These are phyloP conservation scores for Hydractinia symbiolongicarpus DNA, from an alignment of 30 jellyfish, hydroid and myxozoan species.

Conservation along the genomic window DNA sequence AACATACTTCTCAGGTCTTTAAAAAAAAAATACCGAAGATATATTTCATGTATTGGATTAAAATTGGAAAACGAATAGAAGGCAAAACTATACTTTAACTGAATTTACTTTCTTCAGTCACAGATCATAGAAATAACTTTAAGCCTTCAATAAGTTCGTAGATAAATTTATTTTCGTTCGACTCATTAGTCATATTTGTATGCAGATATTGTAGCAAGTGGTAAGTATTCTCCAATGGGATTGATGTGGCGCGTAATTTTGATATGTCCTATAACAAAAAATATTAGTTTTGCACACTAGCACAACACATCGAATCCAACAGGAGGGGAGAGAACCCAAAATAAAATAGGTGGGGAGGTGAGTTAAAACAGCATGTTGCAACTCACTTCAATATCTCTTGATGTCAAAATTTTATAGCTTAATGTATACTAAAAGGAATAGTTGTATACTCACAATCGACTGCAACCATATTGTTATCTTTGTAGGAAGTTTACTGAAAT, in stretches of 20 bases:
- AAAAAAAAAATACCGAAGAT: too few species aligned
- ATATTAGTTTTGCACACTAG: not conserved
- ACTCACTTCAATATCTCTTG: too few species aligned
- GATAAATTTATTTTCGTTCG: constrained; percentile 1
- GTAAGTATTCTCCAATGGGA: not conserved
- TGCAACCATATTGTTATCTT: constrained; percentile 13
- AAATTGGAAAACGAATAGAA: too few species aligned
- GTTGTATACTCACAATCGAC: not conserved
- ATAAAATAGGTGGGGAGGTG: too few species aligned
- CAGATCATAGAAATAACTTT: not conserved
- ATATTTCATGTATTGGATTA: too few species aligned
- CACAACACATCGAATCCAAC: not conserved
- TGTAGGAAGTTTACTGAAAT: constrained; percentile 26
- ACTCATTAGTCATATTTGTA: not conserved
- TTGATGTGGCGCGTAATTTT: not conserved
- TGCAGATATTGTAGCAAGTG: constrained; percentile 5
- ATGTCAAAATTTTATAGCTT: too few species aligned
- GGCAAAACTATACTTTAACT: too few species aligned
- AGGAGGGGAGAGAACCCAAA: too few species aligned
- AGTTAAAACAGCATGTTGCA: too few species aligned
- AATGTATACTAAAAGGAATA: too few species aligned
- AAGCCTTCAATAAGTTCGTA: constrained; percentile 11
- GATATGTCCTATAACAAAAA: not conserved
- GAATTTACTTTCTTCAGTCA: not conserved
- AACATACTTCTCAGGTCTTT: too few species aligned